Evolutionary conservation across 2,113 vertebrate genomes (phyloP).

Genomic region (Dasyornis broadbenti): DNA sequence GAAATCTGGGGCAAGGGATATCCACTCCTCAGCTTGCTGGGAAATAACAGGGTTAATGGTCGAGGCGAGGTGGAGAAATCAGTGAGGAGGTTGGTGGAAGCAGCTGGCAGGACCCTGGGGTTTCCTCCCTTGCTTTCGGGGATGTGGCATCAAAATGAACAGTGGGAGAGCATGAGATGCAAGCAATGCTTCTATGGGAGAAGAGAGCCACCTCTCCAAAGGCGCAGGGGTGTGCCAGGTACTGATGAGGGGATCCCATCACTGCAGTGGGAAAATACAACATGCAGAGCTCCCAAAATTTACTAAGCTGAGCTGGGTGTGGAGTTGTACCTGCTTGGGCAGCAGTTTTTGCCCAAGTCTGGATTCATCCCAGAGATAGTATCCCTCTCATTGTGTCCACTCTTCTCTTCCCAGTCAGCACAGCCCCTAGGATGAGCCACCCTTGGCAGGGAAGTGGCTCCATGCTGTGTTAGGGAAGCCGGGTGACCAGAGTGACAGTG

Average conservation of each 20-base stretch:
- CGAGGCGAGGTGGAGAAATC: rapidly evolving
- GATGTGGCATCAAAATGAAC: not conserved
- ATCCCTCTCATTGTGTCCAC: rapidly evolving
- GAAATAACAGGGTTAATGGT: not conserved
- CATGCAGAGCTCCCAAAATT: not conserved
- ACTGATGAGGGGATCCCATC: not conserved
- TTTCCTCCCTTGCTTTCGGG: not conserved
- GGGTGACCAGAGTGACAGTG: not conserved
- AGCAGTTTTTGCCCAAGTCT: not conserved
- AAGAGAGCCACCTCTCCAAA: not conserved
- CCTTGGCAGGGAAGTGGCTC: not conserved
- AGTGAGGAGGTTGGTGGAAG: not conserved
- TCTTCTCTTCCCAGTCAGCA: not conserved
- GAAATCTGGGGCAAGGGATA: not conserved
- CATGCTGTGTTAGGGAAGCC: not conserved
- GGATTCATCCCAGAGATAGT: not conserved
- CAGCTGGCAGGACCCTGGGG: not conserved
- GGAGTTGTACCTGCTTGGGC: not conserved
- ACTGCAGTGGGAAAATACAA: not conserved
- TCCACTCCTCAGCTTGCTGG: not conserved
- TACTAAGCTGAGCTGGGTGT: not conserved
- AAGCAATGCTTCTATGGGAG: not conserved
- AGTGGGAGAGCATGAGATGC: not conserved
- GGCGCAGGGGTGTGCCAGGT: not conserved
- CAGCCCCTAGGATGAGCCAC: not conserved